phyloP scores from a whole-genome alignment of 2,888 invertebrate species.

The Trichacis sp. region DNA sequence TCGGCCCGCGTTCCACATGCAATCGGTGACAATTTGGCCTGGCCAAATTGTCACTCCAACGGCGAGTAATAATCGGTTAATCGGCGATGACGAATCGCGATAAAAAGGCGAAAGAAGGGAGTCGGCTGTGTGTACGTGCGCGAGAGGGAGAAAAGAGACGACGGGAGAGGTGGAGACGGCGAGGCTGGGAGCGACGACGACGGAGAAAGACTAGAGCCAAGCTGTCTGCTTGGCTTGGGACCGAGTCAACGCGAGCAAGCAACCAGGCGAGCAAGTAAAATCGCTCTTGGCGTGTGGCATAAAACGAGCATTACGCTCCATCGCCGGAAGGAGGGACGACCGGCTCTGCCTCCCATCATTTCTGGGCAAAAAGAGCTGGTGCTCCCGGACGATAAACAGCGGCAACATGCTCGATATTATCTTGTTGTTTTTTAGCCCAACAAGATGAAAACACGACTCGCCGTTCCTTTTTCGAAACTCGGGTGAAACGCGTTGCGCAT shows the following conservation, averaged over 20 bases:
- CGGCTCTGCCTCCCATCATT: no score
- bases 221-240: constrained; percentile 60
- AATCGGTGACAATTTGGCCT: no score
- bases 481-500: no score
- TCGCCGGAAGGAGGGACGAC: constrained; percentile 9
- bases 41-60: no score
- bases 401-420: constrained; percentile 41
- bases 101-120: neutral
- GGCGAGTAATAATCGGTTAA: neutral
- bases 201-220: constrained; percentile 62
- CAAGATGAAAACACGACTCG: no score
- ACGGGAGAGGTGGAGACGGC: neutral
- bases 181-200: constrained; percentile 36
- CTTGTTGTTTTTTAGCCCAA: no score
- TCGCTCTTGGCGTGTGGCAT: constrained; percentile 47
- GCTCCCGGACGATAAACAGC: constrained; percentile 37
- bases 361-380: no score
- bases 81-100: constrained; percentile 5
- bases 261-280: no score
- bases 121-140: constrained; percentile 16
- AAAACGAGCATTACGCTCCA: constrained; percentile 8
- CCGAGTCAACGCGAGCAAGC: no score
- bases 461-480: no score
- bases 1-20: no score
- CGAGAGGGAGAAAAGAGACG: neutral